These are phyloP conservation scores for Mesopsocus fuscifrons DNA, from an alignment of 2,888 invertebrate genomes.

Conservation along the genomic window DNA sequence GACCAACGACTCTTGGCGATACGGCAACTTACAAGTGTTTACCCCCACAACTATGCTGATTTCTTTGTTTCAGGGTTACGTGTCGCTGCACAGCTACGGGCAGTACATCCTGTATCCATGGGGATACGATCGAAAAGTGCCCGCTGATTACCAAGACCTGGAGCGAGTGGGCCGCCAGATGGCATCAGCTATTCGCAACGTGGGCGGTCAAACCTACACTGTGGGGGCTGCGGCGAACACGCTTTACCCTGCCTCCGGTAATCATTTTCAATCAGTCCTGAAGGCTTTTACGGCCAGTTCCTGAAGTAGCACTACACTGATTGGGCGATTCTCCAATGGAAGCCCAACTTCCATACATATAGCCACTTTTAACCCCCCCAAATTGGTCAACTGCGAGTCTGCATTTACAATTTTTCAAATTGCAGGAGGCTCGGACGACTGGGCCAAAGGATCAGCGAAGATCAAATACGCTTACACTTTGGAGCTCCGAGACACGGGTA, in stretches of 20 bases:
- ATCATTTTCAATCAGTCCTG: neutral
- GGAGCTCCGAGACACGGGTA: constrained; percentile 70
- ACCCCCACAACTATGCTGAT: too few relatives aligned
- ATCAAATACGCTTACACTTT: constrained; percentile 81
- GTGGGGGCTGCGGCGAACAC: constrained; percentile 17
- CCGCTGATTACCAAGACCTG: constrained; percentile 20
- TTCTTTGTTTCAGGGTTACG: constrained; percentile 28
- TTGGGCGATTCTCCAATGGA: too few relatives aligned
- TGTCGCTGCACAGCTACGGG: constrained; percentile 41
- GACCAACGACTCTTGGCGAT: too few relatives aligned
- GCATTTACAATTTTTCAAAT: too few relatives aligned
- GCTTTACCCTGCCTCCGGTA: constrained; percentile 19
- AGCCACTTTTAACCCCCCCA: too few relatives aligned
- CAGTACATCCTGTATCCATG: constrained; percentile 24
- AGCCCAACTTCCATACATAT: too few relatives aligned
- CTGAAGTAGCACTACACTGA: too few relatives aligned
- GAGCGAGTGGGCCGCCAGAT: constrained; percentile 21
- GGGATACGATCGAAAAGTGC: constrained; percentile 21
- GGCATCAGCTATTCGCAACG: constrained; percentile 18
- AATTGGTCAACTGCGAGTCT: too few relatives aligned
- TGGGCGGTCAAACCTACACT: constrained; percentile 18
- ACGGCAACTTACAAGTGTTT: too few relatives aligned
- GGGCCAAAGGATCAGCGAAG: constrained; percentile 66
- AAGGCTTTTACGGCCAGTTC: too few relatives aligned
- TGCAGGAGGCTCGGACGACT: constrained; percentile 76